A percentile compares a stretch with the other conserved stretches of the same genome.
These are phyloP conservation scores for Burhinus oedicnemus DNA, from an alignment of 2,113 vertebrate genomes.

Conservation along the genomic window DNA sequence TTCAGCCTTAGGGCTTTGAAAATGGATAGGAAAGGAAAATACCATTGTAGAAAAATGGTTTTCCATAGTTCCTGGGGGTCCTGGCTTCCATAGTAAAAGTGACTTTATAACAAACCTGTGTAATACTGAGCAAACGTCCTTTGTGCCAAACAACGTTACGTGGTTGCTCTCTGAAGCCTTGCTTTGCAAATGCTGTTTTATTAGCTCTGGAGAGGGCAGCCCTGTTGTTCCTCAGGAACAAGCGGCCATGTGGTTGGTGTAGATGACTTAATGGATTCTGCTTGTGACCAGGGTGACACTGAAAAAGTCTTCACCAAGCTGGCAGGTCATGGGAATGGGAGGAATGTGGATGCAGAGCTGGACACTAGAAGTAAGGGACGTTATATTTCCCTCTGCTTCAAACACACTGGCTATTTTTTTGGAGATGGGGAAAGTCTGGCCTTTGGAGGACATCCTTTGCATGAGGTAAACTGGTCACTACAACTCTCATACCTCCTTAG, in stretches of 20 bases:
- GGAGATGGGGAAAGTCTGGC: neutral
- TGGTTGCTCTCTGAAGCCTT: neutral
- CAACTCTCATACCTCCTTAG: neutral
- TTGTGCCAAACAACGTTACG: fast-evolving
- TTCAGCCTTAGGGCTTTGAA: neutral
- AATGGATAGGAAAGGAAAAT: neutral
- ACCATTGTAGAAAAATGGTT: neutral
- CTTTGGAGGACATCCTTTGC: neutral
- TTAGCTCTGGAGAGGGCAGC: neutral
- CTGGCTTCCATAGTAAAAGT: neutral
- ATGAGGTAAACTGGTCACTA: neutral
- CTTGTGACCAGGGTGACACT: neutral
- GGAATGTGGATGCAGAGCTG: neutral
- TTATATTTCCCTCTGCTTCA: neutral
- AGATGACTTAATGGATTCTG: neutral
- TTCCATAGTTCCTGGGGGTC: neutral
- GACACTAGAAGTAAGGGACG: neutral
- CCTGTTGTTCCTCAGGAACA: fast-evolving
- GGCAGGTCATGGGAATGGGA: neutral
- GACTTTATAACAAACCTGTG: fast-evolving
- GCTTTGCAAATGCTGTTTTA: neutral
- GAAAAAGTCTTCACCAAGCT: neutral
- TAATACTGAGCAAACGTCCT: neutral
- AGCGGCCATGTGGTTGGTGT: neutral
- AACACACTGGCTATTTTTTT: fast-evolving